Evolutionary conservation across 2,888 invertebrate genomes (phyloP).

Genomic region (Carcina quercana): DNA sequence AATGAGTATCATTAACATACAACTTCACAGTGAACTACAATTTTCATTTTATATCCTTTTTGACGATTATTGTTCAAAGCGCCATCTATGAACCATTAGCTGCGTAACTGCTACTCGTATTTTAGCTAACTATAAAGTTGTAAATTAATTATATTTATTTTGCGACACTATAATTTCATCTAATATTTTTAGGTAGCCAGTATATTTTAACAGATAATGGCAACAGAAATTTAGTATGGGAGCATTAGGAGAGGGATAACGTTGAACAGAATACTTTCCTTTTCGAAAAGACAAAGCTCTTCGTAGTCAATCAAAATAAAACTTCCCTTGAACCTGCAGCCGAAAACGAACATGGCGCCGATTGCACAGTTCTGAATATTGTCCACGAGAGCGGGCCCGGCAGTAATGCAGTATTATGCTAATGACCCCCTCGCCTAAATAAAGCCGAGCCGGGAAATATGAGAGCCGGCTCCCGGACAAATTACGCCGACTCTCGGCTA

Average conservation of each 20-base stretch:
- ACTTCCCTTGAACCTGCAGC: too few species aligned
- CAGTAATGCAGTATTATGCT: conserved; percentile 55
- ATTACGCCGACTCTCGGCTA: conserved; percentile 47
- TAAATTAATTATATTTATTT: too few species aligned
- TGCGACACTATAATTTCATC: too few species aligned
- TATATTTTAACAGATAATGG: not conserved
- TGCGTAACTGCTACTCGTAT: not conserved
- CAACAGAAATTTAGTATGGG: too few species aligned
- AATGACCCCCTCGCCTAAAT: conserved; percentile 48
- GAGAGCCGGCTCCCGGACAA: conserved; percentile 47
- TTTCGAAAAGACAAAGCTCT: not conserved
- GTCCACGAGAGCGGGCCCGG: conserved; percentile 21
- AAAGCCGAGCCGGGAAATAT: conserved; percentile 52
- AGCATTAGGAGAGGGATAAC: too few species aligned
- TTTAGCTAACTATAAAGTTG: not conserved
- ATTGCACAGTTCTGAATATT: conserved; percentile 18
- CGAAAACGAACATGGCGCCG: conserved; percentile 3
- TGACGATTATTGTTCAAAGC: too few species aligned
- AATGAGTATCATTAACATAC: too few species aligned
- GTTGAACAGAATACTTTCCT: too few species aligned
- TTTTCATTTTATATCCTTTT: too few species aligned
- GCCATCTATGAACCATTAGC: too few species aligned
- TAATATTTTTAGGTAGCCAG: too few species aligned
- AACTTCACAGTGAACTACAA: too few species aligned
- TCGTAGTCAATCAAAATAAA: not conserved